Evolutionary conservation across 37 sponge, comb jelly and placozoan genomes (phyloP), one percentile per base, ranked within the genome.

Genomic region (Beroe ovata): DNA sequence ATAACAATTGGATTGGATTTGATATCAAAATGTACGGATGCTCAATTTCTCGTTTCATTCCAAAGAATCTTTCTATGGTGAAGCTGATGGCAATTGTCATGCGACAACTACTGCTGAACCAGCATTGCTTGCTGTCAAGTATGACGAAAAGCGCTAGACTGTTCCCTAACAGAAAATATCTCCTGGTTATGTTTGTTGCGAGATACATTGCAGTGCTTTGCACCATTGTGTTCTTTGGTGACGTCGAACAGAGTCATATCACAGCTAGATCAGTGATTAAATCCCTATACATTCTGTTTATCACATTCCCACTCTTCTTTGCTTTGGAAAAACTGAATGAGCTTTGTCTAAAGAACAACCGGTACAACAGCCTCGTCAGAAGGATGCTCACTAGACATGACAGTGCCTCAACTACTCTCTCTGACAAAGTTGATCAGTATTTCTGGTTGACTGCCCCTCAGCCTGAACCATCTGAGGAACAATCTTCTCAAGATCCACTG

Each of bases 1-100:
- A 42, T 29, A 37, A 77, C 47, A 42, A 42, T n/a, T 77, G 84
- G 84, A 39, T 77, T 19, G 84, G 84, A 2, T 39, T 36, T 23
- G 54, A 77, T n/a, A 42, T 42, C 26, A 35, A 77, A 23, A 77
- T n/a, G 11, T 77, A 42, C 21, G 23, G 14, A 1, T 77, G 84
- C 28, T 28, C 29, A 28, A 77, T 77, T 3, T 29, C 42, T 1
- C 11, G 32, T 19, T 66, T 66, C 35, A 19, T 18, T 29, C 84
- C 84, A 23, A 19, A 42, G 3, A 36, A 39, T 20, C 23, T n/a
- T 4, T 16, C 54, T n/a, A 23, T 77, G 28, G 1, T 77, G 3
- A 16, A 20, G 23, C 20, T 14, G 23, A 11, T 77, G 8, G n/a
- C 54, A 42, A 40, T 8, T 37, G 35, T 23, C 20, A 6, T 37